Conservation (phyloP, 2,888 invertebrate genomes). For the Lordiphosa andalusiaca region DNA sequence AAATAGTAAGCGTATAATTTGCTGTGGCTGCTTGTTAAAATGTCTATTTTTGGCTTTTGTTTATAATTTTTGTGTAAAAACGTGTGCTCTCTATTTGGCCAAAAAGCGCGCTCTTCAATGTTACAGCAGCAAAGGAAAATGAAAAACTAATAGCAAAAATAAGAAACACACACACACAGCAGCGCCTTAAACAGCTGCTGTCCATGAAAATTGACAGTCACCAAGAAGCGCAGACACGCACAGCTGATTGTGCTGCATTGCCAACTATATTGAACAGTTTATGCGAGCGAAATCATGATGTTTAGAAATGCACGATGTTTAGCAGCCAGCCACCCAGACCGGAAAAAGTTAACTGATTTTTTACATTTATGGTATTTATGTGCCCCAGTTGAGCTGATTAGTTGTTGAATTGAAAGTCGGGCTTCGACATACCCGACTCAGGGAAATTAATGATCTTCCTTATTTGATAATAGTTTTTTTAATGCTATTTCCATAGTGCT, state of each 20-base stretch:
- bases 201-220: conserved; percentile 10
- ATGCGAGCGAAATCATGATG: no score
- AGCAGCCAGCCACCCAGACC: no score
- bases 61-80: conserved; percentile 44
- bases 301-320: no score
- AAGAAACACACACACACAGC: conserved; percentile 42
- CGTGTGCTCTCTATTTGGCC: conserved; percentile 11
- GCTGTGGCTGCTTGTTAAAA: conserved; percentile 33
- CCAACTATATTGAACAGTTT: no score
- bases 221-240: neutral
- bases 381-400: no score
- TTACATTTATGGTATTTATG: no score
- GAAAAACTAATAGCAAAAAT: conserved; percentile 47
- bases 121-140: conserved; percentile 51
- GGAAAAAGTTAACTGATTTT: no score
- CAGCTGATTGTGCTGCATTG: neutral
- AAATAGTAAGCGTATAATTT: conserved; percentile 18
- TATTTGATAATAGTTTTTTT: no score
- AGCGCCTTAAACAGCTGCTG: conserved; percentile 41
- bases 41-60: conserved; percentile 70
- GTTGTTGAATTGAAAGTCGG: no score
- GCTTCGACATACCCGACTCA: no score
- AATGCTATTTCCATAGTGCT: no score
- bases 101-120: conserved; percentile 32
- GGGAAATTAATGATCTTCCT: no score